A percentile compares a stretch with the other conserved stretches of the same genome.
Conservation (phyloP, 1,140 invertebrate species). For the Cydia pomonella region DNA sequence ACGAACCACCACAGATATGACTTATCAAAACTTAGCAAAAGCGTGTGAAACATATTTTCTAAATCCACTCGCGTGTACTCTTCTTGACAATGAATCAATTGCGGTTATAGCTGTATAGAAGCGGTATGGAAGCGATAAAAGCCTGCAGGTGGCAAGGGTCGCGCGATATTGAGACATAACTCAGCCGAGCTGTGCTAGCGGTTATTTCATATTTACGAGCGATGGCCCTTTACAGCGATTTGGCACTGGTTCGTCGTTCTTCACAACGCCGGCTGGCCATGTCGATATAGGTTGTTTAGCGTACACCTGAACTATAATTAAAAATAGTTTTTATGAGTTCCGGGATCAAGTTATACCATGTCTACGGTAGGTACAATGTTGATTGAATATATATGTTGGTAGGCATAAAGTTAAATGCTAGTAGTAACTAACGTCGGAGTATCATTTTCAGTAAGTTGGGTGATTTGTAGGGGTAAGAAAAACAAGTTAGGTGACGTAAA, state of each 20-base stretch:
- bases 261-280: background rate
- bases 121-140: constrained; percentile 43
- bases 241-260: background rate
- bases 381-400: background rate
- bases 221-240: constrained; percentile 30
- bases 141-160: constrained; percentile 57
- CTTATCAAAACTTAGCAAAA: background rate
- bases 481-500: too few relatives aligned
- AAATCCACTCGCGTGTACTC: constrained; percentile 43
- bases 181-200: constrained; percentile 46
- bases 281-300: background rate
- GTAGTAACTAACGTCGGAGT: background rate
- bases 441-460: background rate
- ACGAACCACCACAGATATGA: background rate
- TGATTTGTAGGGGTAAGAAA: background rate
- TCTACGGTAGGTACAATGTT: background rate
- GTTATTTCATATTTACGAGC: constrained; percentile 49
- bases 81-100: constrained; percentile 61
- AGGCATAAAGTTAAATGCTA: background rate
- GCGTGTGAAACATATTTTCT: constrained; percentile 32
- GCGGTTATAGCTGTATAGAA: constrained; percentile 33
- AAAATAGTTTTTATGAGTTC: background rate
- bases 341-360: background rate
- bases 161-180: constrained; percentile 66
- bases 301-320: background rate